Evolutionary conservation across 35 echinoderm and acorn worm genomes (phyloP).

Genomic region (Chiridota heheva): DNA sequence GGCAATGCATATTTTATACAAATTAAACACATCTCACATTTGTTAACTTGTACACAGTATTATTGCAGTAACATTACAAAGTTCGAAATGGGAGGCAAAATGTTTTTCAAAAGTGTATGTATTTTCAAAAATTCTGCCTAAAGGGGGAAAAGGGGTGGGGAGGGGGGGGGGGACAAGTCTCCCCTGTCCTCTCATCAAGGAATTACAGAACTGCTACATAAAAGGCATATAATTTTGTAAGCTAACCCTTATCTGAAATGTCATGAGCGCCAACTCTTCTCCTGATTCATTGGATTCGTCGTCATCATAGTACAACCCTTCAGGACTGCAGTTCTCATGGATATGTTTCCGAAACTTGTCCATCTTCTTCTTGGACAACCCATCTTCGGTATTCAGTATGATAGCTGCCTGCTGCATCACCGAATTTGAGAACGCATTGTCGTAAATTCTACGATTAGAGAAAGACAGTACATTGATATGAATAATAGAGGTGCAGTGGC

Average conservation of each 20-base stretch:
- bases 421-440: slow-evolving; percentile 88
- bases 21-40: too few relatives aligned
- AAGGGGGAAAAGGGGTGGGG: background rate
- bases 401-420: slow-evolving; percentile 90
- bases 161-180: background rate
- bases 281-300: slow-evolving; percentile 49
- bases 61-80: background rate
- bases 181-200: background rate
- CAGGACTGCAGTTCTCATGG: slow-evolving; percentile 51
- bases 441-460: slow-evolving; percentile 71
- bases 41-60: too few relatives aligned
- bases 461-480: background rate
- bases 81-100: background rate
- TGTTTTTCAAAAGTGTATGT: background rate
- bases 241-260: slow-evolving; percentile 91
- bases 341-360: slow-evolving; percentile 58
- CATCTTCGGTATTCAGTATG: slow-evolving; percentile 78
- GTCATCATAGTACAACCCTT: slow-evolving; percentile 84
- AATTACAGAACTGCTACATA: background rate
- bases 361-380: slow-evolving; percentile 34
- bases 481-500: too few relatives aligned
- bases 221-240: background rate
- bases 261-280: slow-evolving; percentile 80
- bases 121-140: background rate
- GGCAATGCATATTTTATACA: too few relatives aligned